Conservation (phyloP, 1,140 invertebrate genomes). For the Campoletis sonorensis region DNA sequence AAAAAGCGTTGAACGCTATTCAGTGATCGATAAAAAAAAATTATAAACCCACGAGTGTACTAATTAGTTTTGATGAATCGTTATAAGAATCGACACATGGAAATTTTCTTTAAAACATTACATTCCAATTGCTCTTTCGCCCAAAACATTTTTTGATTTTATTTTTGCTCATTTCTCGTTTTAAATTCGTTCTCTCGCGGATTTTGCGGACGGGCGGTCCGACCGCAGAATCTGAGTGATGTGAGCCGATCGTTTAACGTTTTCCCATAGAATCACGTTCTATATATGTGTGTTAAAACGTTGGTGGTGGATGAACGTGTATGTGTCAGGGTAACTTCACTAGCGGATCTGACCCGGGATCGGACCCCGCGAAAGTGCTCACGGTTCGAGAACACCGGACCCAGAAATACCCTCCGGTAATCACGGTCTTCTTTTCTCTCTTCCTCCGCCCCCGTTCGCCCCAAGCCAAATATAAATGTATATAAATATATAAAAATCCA, state of each 20-base stretch:
- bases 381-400: slow-evolving; percentile 57
- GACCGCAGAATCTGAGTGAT: slow-evolving; percentile 73
- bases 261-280: slow-evolving; percentile 71
- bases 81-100: too few relatives aligned
- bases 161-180: neutral
- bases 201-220: neutral
- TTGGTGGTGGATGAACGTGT: neutral
- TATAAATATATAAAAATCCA: neutral
- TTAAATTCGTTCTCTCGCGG: neutral
- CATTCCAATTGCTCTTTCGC: neutral
- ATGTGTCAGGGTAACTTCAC: slow-evolving; percentile 25
- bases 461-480: slow-evolving; percentile 31
- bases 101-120: too few relatives aligned
- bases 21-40: too few relatives aligned
- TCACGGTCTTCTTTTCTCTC: slow-evolving; percentile 70
- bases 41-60: too few relatives aligned
- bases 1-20: too few relatives aligned
- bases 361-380: slow-evolving; percentile 63
- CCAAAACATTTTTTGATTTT: neutral
- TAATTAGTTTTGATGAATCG: too few relatives aligned
- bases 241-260: slow-evolving; percentile 76
- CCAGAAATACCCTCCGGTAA: slow-evolving; percentile 72
- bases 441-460: slow-evolving; percentile 64
- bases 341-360: slow-evolving; percentile 75
- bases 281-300: neutral